phyloP scores from a whole-genome alignment of 2,797 vertebrate species.

The Pseudopleuronectes americanus region DNA sequence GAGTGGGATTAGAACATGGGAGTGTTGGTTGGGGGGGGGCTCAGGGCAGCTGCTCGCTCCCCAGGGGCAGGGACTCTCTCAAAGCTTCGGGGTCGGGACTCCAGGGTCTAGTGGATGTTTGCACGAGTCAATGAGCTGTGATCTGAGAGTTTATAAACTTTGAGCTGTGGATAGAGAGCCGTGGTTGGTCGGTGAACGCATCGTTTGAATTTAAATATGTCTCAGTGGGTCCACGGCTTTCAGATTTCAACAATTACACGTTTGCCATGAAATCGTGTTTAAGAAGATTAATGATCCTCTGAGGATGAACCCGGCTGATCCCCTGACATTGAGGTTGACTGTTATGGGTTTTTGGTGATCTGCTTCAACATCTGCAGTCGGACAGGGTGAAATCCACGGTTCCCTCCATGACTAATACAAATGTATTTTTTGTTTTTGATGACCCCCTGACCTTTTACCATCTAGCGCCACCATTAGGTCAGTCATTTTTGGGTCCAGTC shows the following conservation, averaged over 20 bases:
- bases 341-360: background rate
- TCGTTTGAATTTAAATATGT: conserved; percentile 1
- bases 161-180: background rate
- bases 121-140: background rate
- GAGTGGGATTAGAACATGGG: conserved; percentile 24
- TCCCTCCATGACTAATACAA: background rate
- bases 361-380: background rate
- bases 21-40: background rate
- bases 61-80: conserved; percentile 43
- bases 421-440: too few relatives aligned
- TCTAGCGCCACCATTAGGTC: too few relatives aligned
- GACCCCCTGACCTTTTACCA: too few relatives aligned
- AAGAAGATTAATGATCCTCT: too few relatives aligned
- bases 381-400: background rate
- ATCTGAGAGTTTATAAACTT: background rate
- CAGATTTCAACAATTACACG: background rate
- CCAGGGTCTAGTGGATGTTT: conserved; percentile 6
- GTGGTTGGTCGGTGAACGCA: background rate
- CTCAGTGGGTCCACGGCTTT: background rate
- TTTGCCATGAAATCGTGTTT: too few relatives aligned
- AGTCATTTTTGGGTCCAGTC: too few relatives aligned
- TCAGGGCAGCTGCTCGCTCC: conserved; percentile 62
- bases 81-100: conserved; percentile 51
- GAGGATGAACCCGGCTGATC: too few relatives aligned
- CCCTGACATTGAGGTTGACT: background rate